Base-by-base conservation (phyloP, 2,888 invertebrate species). In the Perithous albicinctus region DNA sequence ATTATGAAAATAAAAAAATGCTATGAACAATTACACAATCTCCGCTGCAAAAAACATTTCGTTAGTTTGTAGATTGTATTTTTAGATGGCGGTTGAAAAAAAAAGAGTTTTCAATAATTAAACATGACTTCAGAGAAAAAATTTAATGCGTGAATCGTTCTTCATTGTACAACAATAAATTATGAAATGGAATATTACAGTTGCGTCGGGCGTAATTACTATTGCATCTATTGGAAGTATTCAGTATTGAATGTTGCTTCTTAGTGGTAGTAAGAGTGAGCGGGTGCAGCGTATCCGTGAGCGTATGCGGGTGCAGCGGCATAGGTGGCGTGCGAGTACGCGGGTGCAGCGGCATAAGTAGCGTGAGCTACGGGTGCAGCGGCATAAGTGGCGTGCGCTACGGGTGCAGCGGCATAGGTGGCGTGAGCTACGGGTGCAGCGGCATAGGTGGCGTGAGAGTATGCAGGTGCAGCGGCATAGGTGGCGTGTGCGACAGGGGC, bases 201-300 rank as follows among this genome's bases (percentile, higher is more conserved):
- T 12, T 8, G 8, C 7, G 8, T 18, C 20, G 8, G 8, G 12
- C 0, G 8, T 8, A 48, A 48, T 2, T 18, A 32, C 66, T 46
- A 32, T 66, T 67, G 20, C 32, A 20, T 67, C 48, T 67, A 48
- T 78, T 69, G 8, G 29, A 15, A n/a, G 54, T 38, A 20, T 43
- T 43, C 6, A 18, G 26, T 6, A 69, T n/a, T n/a, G 43, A 23
- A 61, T 29, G 54, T 73, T 41, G 72, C 59, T 77, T 38, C 59
- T 54, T 54, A 82, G 20, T 77, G 77, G 67, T 84, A 80, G 54
- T 82, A 70, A 43, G 84, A 78, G 26, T 78, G 70, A 7, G 32
- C 51, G 15, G 72, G 56, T 46, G 74, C 74, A 38, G 80, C 77
- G 51, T 78, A 80, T 32, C 70, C 79, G 18, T 70, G 69, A 1